These are phyloP conservation scores for Bubo bubo DNA, from an alignment of 2,113 vertebrate species.

Conservation along the genomic window DNA sequence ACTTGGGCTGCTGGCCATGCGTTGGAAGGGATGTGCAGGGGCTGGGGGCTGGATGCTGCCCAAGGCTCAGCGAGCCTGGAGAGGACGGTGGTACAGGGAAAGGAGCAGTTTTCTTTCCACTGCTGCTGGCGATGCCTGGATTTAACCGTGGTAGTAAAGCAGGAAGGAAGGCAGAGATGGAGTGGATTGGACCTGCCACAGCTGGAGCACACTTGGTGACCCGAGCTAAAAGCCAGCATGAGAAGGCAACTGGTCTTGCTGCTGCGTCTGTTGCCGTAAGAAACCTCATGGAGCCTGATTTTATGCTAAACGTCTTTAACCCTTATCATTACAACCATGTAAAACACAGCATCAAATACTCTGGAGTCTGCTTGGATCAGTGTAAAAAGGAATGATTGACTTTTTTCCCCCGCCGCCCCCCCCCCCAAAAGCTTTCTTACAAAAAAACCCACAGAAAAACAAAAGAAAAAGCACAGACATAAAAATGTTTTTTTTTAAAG, in stretches of 20 bases:
- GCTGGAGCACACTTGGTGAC: background rate
- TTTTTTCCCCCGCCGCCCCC: no score
- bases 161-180: background rate
- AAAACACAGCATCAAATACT: constrained; percentile 37
- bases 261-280: background rate
- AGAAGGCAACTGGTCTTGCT: background rate
- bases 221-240: background rate
- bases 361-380: background rate
- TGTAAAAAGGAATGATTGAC: background rate
- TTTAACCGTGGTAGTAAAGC: background rate
- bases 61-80: rapidly evolving
- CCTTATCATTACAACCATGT: background rate
- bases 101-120: background rate
- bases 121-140: background rate
- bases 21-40: background rate
- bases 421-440: background rate
- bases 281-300: background rate
- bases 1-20: rapidly evolving
- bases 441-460: background rate
- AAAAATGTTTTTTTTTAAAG: background rate
- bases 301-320: constrained; percentile 26
- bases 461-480: background rate
- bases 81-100: rapidly evolving
- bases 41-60: background rate
- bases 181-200: rapidly evolving